Base-by-base conservation (phyloP, 2,888 invertebrate species). In the Hydrotaea cyrtoneurina region DNA sequence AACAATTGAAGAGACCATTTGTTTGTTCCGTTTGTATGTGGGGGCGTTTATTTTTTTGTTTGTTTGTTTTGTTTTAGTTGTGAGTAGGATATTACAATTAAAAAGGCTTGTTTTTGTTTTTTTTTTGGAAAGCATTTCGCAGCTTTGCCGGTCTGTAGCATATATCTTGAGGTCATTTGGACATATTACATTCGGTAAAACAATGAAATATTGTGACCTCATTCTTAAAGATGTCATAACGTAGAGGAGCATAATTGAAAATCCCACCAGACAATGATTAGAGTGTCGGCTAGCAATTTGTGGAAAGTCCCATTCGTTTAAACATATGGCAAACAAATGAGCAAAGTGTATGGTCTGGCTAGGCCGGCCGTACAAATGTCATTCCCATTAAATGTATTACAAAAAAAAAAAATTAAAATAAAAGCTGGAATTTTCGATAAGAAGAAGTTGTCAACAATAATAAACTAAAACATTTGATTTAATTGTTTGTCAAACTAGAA, bases 1-100 rank as follows among this genome's bases (percentile, higher is more conserved):
- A 69, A 69, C 69, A 69, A 46, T 69, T 23, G 46, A 23, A 2
- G 69, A 46, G 69, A 69, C 69, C 69, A 69, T 46, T 69, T 69
- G 69, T 69, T 11, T 43, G 21, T 69, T 69, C 69, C 69, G 46
- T 46, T 69, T 46, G 69, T 43, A n/a, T n/a, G 66, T 36, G 66
- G 66, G 66, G 43, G 66, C 43, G 17, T 46, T 69, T 59, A 26
- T 59, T 59, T 57, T 23, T 57, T 17, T 21, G 1, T 10, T 11
- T 39, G 66, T 66, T 69, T 43, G 36, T 69, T 66, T 69, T 43
- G 36, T 69, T 19, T 46, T 69, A 69, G 43, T 69, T 21, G 46
- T 13, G 39, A 69, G 23, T 43, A 23, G 66, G 39, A 66, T 46
- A 23, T 69, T 43, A 19, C 39, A 69, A 69, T 69, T 69, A 69